Conservation (phyloP, 2,888 invertebrate species). For the Eupithecia subfuscata region DNA sequence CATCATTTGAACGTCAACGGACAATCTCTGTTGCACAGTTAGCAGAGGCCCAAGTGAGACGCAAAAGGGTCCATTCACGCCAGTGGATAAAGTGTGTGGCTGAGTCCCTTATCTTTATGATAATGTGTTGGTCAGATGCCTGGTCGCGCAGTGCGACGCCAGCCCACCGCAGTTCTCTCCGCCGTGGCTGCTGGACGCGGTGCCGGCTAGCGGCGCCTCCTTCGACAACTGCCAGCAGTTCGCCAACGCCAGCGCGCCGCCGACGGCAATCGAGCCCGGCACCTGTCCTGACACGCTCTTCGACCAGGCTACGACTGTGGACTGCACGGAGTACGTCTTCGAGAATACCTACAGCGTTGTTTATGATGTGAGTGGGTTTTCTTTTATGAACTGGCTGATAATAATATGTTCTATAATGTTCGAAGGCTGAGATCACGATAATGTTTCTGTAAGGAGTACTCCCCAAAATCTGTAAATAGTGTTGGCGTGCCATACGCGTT, state of each 20-base stretch:
- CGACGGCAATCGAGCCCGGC: slow-evolving; percentile 33
- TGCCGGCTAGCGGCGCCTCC: slow-evolving; percentile 55
- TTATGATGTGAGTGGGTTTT: slow-evolving; percentile 65
- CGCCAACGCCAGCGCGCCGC: slow-evolving; percentile 49
- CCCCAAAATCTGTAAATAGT: too few relatives aligned
- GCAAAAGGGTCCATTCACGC: background rate
- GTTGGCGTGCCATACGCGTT: too few relatives aligned
- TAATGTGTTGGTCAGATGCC: slow-evolving; percentile 56
- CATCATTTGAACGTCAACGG: background rate
- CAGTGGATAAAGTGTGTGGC: background rate
- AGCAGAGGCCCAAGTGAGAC: background rate
- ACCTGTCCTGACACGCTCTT: slow-evolving; percentile 68
- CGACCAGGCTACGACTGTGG: slow-evolving; percentile 51
- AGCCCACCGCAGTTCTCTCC: slow-evolving; percentile 60
- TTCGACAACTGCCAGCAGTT: slow-evolving; percentile 68
- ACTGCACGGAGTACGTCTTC: slow-evolving; percentile 66
- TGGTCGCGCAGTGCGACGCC: slow-evolving; percentile 68
- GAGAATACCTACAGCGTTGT: slow-evolving; percentile 70
- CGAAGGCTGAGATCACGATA: background rate
- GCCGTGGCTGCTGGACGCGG: slow-evolving; percentile 66
- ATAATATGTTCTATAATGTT: background rate
- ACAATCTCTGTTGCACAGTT: too few relatives aligned
- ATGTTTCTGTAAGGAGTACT: too few relatives aligned
- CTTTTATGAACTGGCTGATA: background rate
- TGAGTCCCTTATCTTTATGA: background rate